These are phyloP conservation scores for Drosophila ercepeae DNA, from an alignment of 1,140 invertebrate species.

Conservation along the genomic window DNA sequence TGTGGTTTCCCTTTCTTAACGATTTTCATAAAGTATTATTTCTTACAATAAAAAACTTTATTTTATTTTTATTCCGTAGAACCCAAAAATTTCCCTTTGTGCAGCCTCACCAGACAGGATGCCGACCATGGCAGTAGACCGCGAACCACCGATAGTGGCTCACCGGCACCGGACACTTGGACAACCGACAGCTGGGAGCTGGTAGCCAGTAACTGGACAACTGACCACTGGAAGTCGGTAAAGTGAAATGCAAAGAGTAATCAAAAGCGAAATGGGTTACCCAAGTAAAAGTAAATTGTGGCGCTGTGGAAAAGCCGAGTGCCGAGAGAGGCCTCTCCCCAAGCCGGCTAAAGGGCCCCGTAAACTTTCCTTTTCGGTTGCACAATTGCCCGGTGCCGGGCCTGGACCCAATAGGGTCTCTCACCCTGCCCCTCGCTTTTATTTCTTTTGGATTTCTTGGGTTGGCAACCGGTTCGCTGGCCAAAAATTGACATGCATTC, in stretches of 20 bases:
- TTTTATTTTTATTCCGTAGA: too few relatives aligned
- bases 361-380: conserved; percentile 76
- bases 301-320: conserved; percentile 24
- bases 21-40: too few relatives aligned
- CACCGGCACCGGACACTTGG: conserved; percentile 14
- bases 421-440: neutral
- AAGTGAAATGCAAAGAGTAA: conserved; percentile 72
- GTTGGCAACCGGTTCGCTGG: conserved; percentile 43
- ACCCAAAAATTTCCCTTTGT: conserved; percentile 2
- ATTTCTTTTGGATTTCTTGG: conserved; percentile 2
- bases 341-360: conserved; percentile 40
- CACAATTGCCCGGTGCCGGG: conserved; percentile 62
- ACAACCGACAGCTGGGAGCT: conserved; percentile 11
- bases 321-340: conserved; percentile 33
- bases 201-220: neutral
- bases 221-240: conserved; percentile 43
- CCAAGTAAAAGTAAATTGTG: conserved; percentile 77
- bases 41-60: too few relatives aligned
- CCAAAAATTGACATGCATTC: conserved; percentile 54
- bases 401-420: conserved; percentile 22
- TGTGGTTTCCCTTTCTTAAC: too few relatives aligned
- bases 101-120: conserved; percentile 23
- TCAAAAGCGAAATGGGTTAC: conserved; percentile 77
- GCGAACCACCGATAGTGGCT: conserved; percentile 1
- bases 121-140: conserved; percentile 16